Evolutionary conservation across 2,797 vertebrate species (phyloP), one percentile per base, ranked within the genome.

Genomic region (Phoebastria nigripes): DNA sequence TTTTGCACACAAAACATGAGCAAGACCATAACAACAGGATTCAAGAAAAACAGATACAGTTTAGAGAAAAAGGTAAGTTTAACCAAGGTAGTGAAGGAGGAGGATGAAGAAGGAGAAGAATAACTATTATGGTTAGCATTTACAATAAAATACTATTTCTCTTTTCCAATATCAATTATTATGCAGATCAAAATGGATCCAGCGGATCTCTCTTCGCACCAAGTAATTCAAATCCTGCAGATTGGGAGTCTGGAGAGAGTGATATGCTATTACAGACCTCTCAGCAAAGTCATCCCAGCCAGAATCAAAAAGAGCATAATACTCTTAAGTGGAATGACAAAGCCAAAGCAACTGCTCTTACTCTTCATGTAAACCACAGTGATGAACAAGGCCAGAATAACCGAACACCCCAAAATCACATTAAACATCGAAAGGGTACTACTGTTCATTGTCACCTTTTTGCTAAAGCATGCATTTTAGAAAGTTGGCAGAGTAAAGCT

Each of bases 1-100:
- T 93, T 98, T 94, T 54, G 89, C 96, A 93, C 97, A 85, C 46
- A 59, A 89, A 39, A 65, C 33, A 94, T 51, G 94, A 98, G 42
- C 97, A 98, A 98, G 73, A 77, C 81, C 63, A 61, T 91, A 67
- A 91, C 74, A 81, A 96, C 71, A 89, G 89, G 78, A 76, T 67
- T 93, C 86, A 78, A 77, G 86, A 84, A 88, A 92, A 96, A 51
- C 76, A 39, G 21, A 65, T 25, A 17, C 47, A 83, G 21, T 61
- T 79, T 47, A 83, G 82, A 91, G 93, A 29, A 63, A 95, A 96
- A 95, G 42, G 95, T 96, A 51, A 72, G 69, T 65, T 95, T 76
- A 89, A 51, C 31, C 28, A 62, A 10, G 55, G 29, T 35, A 54
- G 51, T 47, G 29, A 69, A 85, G 44, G 44, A 82, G 18, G 39